Percentiles rank a stretch among this genome's conserved stretches.
phyloP scores from a whole-genome alignment of 2,888 invertebrate species.

The Caradrina clavipalpis region DNA sequence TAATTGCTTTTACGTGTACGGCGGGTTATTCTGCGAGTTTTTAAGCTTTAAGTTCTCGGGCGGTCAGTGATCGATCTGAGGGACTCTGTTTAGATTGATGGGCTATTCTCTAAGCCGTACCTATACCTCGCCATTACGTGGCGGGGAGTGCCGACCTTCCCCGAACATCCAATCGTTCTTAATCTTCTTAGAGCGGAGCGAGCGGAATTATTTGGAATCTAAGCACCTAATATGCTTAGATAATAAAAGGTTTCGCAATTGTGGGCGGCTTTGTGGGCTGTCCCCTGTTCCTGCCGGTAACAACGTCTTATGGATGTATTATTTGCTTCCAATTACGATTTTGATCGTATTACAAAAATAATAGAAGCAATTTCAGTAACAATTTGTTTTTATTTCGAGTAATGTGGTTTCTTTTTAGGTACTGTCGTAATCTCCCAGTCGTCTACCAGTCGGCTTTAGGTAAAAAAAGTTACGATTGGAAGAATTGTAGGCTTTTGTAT shows the following conservation, averaged over 20 bases:
- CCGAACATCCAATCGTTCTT: conserved; percentile 89
- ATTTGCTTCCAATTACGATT: conserved; percentile 59
- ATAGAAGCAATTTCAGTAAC: conserved; percentile 42
- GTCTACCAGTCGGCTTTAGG: background rate
- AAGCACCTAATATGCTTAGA: conserved; percentile 87
- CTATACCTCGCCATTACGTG: conserved; percentile 72
- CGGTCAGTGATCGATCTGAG: conserved; percentile 81
- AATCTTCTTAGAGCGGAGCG: conserved; percentile 88
- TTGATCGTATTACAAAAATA: conserved; percentile 56
- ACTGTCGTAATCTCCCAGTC: background rate
- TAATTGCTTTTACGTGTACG: conserved; percentile 75
- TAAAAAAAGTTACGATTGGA: background rate
- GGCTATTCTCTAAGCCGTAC: conserved; percentile 81
- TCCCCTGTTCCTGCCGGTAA: conserved; percentile 57
- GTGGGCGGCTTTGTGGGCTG: conserved; percentile 57
- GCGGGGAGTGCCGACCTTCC: conserved; percentile 82
- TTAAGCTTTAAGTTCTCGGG: conserved; percentile 64
- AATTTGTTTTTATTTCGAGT: conserved; percentile 21
- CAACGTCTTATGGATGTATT: conserved; percentile 55
- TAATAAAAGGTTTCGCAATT: conserved; percentile 86
- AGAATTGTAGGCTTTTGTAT: background rate
- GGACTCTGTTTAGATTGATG: conserved; percentile 79
- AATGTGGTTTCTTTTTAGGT: conserved; percentile 2
- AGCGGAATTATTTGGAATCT: conserved; percentile 87
- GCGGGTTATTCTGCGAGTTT: conserved; percentile 58